These are phyloP conservation scores for Ceraclea dissimilis DNA, from an alignment of 2,888 invertebrate genomes.

Conservation along the genomic window DNA sequence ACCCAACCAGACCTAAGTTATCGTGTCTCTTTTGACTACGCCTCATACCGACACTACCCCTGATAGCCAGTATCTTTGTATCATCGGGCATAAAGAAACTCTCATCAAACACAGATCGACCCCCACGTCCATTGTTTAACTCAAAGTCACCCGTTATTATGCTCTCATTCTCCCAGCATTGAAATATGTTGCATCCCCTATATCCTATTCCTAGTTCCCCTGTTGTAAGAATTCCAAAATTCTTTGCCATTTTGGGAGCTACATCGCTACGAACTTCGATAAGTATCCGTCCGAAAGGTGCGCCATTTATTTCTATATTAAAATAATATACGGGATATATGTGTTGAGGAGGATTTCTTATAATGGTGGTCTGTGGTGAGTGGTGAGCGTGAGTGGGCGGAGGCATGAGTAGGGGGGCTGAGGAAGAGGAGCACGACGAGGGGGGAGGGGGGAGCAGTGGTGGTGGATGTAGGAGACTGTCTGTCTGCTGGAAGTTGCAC, in stretches of 20 bases:
- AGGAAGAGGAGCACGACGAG: slow-evolving; percentile 7
- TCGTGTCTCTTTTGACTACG: slow-evolving; percentile 74
- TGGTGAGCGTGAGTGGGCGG: slow-evolving; percentile 29
- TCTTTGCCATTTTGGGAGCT: slow-evolving; percentile 75
- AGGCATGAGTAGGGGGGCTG: slow-evolving; percentile 27
- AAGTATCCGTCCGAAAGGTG: slow-evolving; percentile 62
- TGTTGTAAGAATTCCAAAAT: slow-evolving; percentile 63
- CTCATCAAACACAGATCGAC: slow-evolving; percentile 68
- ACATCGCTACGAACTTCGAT: slow-evolving; percentile 71
- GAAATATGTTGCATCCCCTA: slow-evolving; percentile 72
- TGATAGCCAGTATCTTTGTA: slow-evolving; percentile 64
- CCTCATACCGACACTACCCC: slow-evolving; percentile 76
- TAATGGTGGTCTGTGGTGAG: slow-evolving; percentile 43
- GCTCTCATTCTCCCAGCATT: slow-evolving; percentile 77
- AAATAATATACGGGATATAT: slow-evolving; percentile 68
- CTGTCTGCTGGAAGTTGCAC: slow-evolving; percentile 33
- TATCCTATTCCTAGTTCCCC: slow-evolving; percentile 71
- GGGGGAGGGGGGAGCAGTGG: slow-evolving; percentile 30
- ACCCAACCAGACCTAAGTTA: slow-evolving; percentile 74
- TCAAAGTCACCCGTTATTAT: slow-evolving; percentile 78
- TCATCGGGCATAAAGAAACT: slow-evolving; percentile 76
- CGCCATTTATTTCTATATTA: slow-evolving; percentile 66
- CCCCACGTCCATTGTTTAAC: slow-evolving; percentile 72
- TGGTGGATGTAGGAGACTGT: slow-evolving; percentile 33
- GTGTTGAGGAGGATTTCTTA: slow-evolving; percentile 46